Base-by-base conservation (phyloP, 2,888 invertebrate genomes). In the Andricus curvator region DNA sequence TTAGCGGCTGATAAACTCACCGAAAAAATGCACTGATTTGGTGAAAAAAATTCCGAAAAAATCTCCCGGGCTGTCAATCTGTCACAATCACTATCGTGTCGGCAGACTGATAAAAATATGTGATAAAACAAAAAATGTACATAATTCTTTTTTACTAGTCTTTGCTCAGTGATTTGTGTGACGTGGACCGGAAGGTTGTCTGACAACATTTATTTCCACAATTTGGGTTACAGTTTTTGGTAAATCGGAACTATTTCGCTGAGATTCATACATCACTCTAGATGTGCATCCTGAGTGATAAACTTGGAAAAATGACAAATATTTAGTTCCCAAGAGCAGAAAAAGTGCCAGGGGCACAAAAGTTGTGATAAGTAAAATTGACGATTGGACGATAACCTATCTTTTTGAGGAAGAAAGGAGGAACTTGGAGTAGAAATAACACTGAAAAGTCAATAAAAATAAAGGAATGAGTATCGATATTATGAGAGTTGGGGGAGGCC, bases 401-500 rank as follows among this genome's bases (percentile, higher is more conserved):
- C 62, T 62, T 25, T 25, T 62, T 13, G 4, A 62, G 25, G 22
- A 1, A 22, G 22, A 4, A 25, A 62, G 60, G 13, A 22, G 9
- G 4, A n/a, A 60, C 13, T 25, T 25, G 4, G 15, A 22, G 4
- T 62, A 62, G 9, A 62, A 51, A n/a, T 22, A 25, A 9, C 8
- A 37, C 37, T 37, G 37, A 74, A 44, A 66, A 37, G n/a, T 68
- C 22, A n/a, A 68, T 41, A 68, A 22, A 44, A 44, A 44, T 44
- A 68, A 48, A 48, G 70, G 1, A 56, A 92, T 92, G 92, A 90
- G 90, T 79, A 88, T 92, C 84, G 93, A 93, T 84, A 89, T 91
- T 68, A 92, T 93, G 92, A 91, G 93, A 85, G 91, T 92, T 80
- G 91, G 91, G 68, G 91, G 92, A 80, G 92, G 92, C 83, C 88